phyloP scores from a whole-genome alignment of 2,888 invertebrate genomes.

The Drosophila setosimentum region DNA sequence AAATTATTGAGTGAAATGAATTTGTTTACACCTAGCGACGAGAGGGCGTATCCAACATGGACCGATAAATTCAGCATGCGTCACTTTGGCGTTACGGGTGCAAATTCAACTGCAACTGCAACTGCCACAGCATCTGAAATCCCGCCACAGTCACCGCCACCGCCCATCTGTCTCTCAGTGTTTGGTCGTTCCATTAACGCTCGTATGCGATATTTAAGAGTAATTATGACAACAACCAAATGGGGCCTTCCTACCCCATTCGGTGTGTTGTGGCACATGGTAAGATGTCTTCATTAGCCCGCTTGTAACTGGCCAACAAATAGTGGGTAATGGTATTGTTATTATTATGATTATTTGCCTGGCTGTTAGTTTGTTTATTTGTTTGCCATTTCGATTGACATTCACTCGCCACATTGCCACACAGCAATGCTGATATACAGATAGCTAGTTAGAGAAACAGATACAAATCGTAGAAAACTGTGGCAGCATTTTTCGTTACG shows the following conservation, averaged over 20 bases:
- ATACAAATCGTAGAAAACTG: slow-evolving; percentile 60
- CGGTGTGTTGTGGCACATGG: slow-evolving; percentile 13
- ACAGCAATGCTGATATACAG: slow-evolving; percentile 28
- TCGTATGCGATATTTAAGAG: slow-evolving; percentile 69
- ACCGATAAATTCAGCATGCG: slow-evolving; percentile 72
- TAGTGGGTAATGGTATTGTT: slow-evolving; percentile 63
- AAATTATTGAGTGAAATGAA: slow-evolving; percentile 77
- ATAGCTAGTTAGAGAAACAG: slow-evolving; percentile 12
- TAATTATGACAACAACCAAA: slow-evolving; percentile 64
- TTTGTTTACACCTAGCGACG: slow-evolving; percentile 79
- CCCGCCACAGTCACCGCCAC: neutral
- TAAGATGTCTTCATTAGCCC: slow-evolving; percentile 66
- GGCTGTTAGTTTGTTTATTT: slow-evolving; percentile 54
- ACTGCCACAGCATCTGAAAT: neutral
- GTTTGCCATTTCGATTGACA: slow-evolving; percentile 78
- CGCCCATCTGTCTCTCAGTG: slow-evolving; percentile 21
- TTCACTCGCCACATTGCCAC: slow-evolving; percentile 73
- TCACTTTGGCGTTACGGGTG: slow-evolving; percentile 35
- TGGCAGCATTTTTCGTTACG: slow-evolving; percentile 53
- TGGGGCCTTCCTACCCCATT: slow-evolving; percentile 6
- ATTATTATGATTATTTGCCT: slow-evolving; percentile 71
- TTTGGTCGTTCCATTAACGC: slow-evolving; percentile 72
- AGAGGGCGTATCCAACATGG: slow-evolving; percentile 63
- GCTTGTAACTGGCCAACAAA: slow-evolving; percentile 34
- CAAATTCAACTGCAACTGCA: neutral